Base-by-base conservation (phyloP, 1,140 invertebrate species). In the Steinernema feltiae region DNA sequence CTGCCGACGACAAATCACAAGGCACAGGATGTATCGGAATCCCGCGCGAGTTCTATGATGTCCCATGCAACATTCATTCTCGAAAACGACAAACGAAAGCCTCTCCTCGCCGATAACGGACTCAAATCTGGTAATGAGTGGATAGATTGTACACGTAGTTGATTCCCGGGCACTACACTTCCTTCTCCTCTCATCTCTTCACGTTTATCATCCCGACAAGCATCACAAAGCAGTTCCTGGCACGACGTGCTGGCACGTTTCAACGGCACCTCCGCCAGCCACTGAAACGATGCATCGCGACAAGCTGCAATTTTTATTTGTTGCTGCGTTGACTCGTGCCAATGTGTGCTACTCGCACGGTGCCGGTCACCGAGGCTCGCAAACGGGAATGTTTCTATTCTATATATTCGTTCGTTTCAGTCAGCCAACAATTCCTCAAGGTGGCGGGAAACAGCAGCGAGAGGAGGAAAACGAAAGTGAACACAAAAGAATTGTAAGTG, bases 61-160 rank as follows among this genome's bases (percentile, higher is more conserved):
- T 82, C 81, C 24, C 81, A 85, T 30, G 76, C 80, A n/a, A 82
- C 81, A 1, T 85, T 80, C 74, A 78, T 82, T 18, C 48, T 85
- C 0, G 81, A 82, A 7, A 82, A 82, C 71, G 79, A 85, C 41
- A 81, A 76, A 27, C 74, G 81, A 31, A 83, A 82, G 29, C 81
- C 81, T 2, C 70, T 82, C 21, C 63, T 75, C 18, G 63, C 31
- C 1, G 30, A 32, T 30, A 75, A 69, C 18, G 74, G 74, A 18
- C 30, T 75, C 18, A 75, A 71, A 71, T 31, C 70, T 30, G 32
- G 70, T 71, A 71, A 71, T 17, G 24, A 41, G n/a, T n/a, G n/a
- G n/a, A n/a, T n/a, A n/a, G n/a, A n/a, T n/a, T n/a, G n/a, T n/a
- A n/a, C n/a, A n/a, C n/a, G n/a, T n/a, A n/a, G n/a, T n/a, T n/a